Conservation (phyloP, 2,797 vertebrate species). For the Erethizon dorsatum region DNA sequence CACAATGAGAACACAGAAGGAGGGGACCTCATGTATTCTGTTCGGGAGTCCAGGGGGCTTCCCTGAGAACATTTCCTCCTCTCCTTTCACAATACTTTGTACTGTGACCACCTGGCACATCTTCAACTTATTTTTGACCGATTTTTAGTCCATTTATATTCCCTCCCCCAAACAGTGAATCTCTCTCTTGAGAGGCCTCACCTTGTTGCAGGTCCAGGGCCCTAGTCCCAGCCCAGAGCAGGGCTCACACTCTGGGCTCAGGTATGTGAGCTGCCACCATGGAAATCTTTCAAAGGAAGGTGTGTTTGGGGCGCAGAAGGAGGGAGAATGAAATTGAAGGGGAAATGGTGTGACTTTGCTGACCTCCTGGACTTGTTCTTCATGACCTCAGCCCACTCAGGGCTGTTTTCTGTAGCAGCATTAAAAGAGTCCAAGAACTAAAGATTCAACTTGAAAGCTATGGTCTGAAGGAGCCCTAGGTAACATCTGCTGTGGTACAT, state of each 20-base stretch:
- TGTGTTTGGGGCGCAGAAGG: not conserved
- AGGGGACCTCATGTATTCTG: not conserved
- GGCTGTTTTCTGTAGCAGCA: not conserved
- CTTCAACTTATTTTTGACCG: not conserved
- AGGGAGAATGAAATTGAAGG: not conserved
- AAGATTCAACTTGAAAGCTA: not conserved
- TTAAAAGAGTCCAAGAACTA: not conserved
- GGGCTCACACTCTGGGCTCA: not conserved
- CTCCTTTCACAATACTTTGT: not conserved
- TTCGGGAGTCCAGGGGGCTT: not conserved
- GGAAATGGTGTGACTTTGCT: not conserved
- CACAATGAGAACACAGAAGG: not conserved
- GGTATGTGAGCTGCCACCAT: rapidly evolving
- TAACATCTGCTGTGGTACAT: not conserved
- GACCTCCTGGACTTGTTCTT: not conserved
- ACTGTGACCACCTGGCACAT: not conserved
- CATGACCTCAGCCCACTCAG: not conserved
- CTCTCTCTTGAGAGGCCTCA: not conserved
- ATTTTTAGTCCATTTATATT: not conserved
- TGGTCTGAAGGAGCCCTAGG: not conserved
- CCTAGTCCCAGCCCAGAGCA: not conserved
- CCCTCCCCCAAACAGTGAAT: not conserved
- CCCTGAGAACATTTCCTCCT: not conserved
- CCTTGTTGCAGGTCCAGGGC: not conserved
- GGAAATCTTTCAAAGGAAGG: not conserved